A percentile compares a stretch with the other conserved stretches of the same genome.
These are phyloP conservation scores for Athene noctua DNA, from an alignment of 2,113 vertebrate species.

Conservation along the genomic window DNA sequence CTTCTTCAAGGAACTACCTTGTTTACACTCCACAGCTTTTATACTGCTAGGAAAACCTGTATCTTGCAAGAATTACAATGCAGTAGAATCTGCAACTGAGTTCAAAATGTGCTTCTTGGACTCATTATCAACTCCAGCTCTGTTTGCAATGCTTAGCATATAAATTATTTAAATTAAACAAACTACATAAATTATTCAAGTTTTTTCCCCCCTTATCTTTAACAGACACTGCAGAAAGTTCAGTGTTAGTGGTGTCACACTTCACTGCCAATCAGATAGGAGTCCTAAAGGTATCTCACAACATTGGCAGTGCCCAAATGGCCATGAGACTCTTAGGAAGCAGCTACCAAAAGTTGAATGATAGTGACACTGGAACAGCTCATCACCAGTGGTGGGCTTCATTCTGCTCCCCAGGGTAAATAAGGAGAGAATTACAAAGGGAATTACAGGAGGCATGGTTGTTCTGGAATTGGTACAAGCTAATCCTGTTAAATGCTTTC, in stretches of 20 bases:
- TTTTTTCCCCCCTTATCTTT: slow-evolving; percentile 40
- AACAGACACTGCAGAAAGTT: slow-evolving; percentile 57
- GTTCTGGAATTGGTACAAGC: not conserved
- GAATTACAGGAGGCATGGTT: not conserved
- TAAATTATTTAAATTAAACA: slow-evolving; percentile 74
- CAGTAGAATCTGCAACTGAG: slow-evolving; percentile 48
- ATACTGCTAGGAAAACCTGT: slow-evolving; percentile 12
- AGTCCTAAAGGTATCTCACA: not conserved
- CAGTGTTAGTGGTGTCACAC: slow-evolving; percentile 39
- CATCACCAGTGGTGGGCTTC: not conserved
- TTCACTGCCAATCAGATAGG: slow-evolving; percentile 46
- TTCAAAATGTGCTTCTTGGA: slow-evolving; percentile 40
- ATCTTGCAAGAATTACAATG: slow-evolving; percentile 53
- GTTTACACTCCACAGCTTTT: slow-evolving; percentile 22
- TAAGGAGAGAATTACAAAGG: not conserved
- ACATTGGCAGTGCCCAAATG: not conserved
- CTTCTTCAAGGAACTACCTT: slow-evolving; percentile 20
- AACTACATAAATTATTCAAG: slow-evolving; percentile 69
- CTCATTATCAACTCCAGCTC: slow-evolving; percentile 67
- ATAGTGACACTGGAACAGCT: not conserved
- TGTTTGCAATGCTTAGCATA: slow-evolving; percentile 71
- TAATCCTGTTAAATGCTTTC: not conserved
- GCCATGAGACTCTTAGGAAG: not conserved
- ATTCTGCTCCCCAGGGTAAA: not conserved
- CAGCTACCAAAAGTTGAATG: not conserved